Base-by-base conservation (phyloP, 2,888 invertebrate species). In the Hirtodrosophila alboralis region DNA sequence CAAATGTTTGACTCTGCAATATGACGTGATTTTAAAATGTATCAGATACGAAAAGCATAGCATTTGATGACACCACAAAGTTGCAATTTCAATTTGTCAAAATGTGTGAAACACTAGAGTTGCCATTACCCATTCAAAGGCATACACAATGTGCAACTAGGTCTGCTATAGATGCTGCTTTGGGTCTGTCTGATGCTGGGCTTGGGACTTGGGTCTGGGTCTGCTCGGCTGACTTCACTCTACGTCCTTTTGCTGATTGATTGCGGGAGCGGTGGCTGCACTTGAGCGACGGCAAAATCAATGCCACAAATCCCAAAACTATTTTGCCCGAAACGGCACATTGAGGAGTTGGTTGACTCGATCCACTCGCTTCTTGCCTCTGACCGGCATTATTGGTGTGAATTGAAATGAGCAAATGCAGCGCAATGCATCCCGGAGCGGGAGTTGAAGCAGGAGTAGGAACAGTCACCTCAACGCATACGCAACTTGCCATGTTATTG, bases 291-390 rank as follows among this genome's bases (percentile, higher is more conserved):
- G 65, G 69, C 59, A 61, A 77, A 83, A 86, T 86, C 84, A 86
- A 81, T 86, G 84, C 81, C 75, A 44, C 84, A 81, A 81, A 72
- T 81, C 72, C 72, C 84, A 72, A 84, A 84, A 80, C 81, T 84
- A 86, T 86, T 76, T 86, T 54, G 40, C 40, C 43, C 61, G n/a
- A 67, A 66, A 63, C 52, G 74, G 61, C 61, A 61, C 64, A 67
- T 40, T 47, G 44, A 41, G 41, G 41, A 53, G 45, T 36, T 23
- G 38, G 18, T 10, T 47, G 60, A 13, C 18, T 12, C 13, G 7
- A 28, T 52, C 7, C 40, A 13, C 26, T 38, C 51, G 28, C 23
- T 41, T 23, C 30, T 37, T 49, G 28, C 23, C 40, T 23, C 27
- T 9, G 33, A 30, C 16, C 37, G 18, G 26, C 49, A 56, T 26